Evolutionary conservation across 2,797 vertebrate species (phyloP).

Genomic region (Gallinago stenura): DNA sequence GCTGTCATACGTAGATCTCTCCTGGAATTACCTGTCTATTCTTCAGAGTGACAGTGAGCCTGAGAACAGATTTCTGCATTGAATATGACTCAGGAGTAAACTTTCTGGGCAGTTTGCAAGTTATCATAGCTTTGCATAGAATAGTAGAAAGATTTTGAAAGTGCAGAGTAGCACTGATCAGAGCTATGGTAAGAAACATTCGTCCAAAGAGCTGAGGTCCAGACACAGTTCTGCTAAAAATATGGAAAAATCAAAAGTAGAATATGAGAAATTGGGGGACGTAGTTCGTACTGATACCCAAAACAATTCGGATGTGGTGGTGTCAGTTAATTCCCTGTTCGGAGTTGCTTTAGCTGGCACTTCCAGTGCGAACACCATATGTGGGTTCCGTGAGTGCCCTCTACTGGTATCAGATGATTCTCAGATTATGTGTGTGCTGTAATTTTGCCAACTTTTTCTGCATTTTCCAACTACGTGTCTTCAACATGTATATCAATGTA

Average conservation of each 20-base stretch:
- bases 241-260: background rate
- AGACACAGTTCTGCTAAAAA: background rate
- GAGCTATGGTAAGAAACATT: background rate
- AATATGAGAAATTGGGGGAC: background rate
- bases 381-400: background rate
- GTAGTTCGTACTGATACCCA: background rate
- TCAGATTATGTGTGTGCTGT: fast-evolving
- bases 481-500: background rate
- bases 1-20: background rate
- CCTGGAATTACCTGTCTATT: background rate
- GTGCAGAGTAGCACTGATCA: background rate
- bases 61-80: background rate
- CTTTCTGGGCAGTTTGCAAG: background rate
- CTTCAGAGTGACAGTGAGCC: background rate
- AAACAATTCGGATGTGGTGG: background rate
- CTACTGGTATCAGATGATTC: background rate
- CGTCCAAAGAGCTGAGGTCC: background rate
- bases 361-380: fast-evolving
- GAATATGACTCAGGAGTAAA: background rate
- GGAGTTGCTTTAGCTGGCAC: background rate
- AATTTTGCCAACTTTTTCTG: background rate
- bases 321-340: background rate
- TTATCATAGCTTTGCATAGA: background rate
- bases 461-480: background rate
- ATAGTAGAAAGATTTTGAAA: background rate